Conservation (phyloP, 1,140 invertebrate genomes). For the Euglossa dilemma region DNA sequence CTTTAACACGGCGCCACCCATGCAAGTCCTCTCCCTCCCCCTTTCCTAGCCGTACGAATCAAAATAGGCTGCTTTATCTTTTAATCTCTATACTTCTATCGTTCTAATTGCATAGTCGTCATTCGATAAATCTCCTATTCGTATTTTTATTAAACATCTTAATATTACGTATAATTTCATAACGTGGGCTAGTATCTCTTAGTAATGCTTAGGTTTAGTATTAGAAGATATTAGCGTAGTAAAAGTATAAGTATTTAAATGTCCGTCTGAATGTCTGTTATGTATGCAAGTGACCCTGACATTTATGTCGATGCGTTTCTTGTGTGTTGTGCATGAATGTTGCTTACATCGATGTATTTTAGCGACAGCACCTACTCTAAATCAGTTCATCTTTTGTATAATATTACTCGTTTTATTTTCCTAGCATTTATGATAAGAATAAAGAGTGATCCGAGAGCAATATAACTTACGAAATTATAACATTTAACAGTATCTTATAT, state of each 20-base stretch:
- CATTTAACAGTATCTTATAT: background rate
- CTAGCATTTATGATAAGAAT: background rate
- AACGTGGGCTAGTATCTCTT: background rate
- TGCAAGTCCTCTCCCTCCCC: background rate
- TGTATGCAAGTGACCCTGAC: constrained; percentile 74
- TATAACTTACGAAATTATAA: background rate
- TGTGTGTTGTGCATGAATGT: constrained; percentile 59
- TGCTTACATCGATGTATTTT: constrained; percentile 63
- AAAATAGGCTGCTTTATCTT: constrained; percentile 15
- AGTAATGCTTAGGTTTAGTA: background rate
- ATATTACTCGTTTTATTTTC: background rate
- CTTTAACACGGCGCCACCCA: constrained; percentile 69
- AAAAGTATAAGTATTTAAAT: constrained; percentile 73
- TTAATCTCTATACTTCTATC: background rate
- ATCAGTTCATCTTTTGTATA: background rate
- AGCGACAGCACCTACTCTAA: background rate
- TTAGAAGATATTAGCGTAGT: constrained; percentile 44
- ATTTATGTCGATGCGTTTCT: constrained; percentile 76
- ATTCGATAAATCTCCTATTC: background rate
- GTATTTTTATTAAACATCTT: background rate
- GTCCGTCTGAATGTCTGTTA: constrained; percentile 66
- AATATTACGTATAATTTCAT: background rate
- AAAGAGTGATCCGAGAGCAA: background rate
- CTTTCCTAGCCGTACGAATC: constrained; percentile 14
- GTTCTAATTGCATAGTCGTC: background rate